Conservation (phyloP, 2,888 invertebrate species). For the Athalia rosae region DNA sequence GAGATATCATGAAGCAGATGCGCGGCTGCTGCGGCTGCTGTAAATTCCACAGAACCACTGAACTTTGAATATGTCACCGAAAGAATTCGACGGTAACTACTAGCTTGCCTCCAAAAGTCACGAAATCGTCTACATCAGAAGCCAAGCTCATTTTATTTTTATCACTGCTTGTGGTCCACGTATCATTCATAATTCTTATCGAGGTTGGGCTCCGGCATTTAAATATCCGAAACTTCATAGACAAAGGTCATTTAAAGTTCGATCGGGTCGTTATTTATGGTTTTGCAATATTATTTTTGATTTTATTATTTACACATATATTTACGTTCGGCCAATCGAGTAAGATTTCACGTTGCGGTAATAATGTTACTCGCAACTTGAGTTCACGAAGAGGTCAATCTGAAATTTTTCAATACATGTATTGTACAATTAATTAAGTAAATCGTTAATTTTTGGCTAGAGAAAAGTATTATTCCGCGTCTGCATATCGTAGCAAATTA, state of each 20-base stretch:
- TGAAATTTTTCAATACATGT: neutral
- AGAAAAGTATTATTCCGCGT: neutral
- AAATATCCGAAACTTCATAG: neutral
- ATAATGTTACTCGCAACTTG: too few relatives aligned
- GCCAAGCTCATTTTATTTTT: neutral
- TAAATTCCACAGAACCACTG: neutral
- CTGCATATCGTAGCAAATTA: neutral
- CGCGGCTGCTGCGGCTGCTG: neutral
- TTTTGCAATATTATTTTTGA: slow-evolving; percentile 11
- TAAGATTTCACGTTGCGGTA: too few relatives aligned
- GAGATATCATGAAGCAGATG: too few relatives aligned
- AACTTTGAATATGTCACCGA: neutral
- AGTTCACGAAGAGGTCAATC: neutral
- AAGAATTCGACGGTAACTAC: neutral
- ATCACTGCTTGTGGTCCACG: neutral
- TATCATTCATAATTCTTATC: too few relatives aligned
- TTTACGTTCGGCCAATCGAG: too few relatives aligned
- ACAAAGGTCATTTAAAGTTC: slow-evolving; percentile 20
- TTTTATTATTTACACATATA: neutral
- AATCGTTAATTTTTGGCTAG: neutral
- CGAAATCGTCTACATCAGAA: neutral
- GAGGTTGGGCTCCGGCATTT: neutral
- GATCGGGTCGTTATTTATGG: neutral
- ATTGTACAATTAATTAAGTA: neutral
- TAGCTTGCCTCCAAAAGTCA: neutral